These are phyloP conservation scores for Eurystomus gularis DNA, from an alignment of 2,113 vertebrate species.

Conservation along the genomic window DNA sequence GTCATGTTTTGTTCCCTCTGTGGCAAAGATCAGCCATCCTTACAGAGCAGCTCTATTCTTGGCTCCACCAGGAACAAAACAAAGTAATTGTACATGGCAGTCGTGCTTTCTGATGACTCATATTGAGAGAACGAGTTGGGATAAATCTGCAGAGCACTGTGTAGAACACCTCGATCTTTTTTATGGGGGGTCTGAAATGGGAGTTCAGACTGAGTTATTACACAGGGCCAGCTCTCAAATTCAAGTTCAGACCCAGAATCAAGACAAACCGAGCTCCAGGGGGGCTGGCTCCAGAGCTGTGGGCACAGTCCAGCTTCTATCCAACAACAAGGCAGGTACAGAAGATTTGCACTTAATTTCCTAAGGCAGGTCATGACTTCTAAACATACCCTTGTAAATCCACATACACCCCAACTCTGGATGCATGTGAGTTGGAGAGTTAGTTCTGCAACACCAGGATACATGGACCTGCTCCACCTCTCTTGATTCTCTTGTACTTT, in stretches of 20 bases:
- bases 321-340: neutral
- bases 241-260: no score
- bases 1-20: neutral
- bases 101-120: neutral
- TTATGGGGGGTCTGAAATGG: neutral
- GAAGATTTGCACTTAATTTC: neutral
- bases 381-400: neutral
- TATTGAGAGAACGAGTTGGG: neutral
- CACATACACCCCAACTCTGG: rapidly evolving
- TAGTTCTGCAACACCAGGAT: neutral
- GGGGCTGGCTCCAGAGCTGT: neutral
- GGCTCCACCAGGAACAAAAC: neutral
- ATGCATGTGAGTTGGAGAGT: rapidly evolving
- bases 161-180: neutral
- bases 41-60: neutral
- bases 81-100: neutral
- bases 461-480: neutral
- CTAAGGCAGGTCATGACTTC: neutral
- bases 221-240: neutral
- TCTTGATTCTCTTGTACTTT: neutral
- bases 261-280: neutral
- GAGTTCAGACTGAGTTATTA: neutral
- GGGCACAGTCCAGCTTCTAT: neutral
- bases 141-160: neutral
- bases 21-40: neutral